Percentiles rank a stretch among this genome's conserved stretches.
These are phyloP conservation scores for Drosophila gunungcola DNA, from an alignment of 1,140 invertebrate genomes.

Conservation along the genomic window DNA sequence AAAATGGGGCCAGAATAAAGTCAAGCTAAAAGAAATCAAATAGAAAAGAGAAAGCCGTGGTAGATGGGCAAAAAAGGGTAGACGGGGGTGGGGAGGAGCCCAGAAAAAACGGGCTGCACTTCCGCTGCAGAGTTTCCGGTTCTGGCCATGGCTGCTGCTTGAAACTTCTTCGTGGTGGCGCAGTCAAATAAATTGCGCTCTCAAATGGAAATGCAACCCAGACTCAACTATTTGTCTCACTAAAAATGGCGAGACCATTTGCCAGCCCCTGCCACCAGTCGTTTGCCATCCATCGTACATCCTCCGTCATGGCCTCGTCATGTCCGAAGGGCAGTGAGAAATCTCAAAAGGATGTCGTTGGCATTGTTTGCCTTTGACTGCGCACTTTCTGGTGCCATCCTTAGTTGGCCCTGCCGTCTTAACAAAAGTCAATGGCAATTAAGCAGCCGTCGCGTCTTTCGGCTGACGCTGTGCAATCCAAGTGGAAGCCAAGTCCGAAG, in stretches of 20 bases:
- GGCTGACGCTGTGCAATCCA: constrained; percentile 55
- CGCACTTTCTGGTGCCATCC: constrained; percentile 63
- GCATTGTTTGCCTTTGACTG: constrained; percentile 70
- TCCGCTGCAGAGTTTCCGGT: constrained; percentile 73
- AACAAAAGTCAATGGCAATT: constrained; percentile 77
- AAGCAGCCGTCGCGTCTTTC: constrained; percentile 55
- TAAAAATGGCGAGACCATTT: constrained; percentile 74
- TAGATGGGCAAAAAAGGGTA: constrained; percentile 1
- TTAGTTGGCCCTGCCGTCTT: constrained; percentile 47
- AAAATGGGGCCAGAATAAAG: constrained; percentile 62
- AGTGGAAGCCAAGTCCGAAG: constrained; percentile 27
- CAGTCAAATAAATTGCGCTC: constrained; percentile 76
- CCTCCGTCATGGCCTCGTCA: constrained; percentile 62
- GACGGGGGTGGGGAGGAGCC: not conserved
- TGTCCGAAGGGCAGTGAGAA: constrained; percentile 65
- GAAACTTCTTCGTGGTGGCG: constrained; percentile 68
- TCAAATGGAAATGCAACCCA: constrained; percentile 73
- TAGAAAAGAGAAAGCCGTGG: constrained; percentile 31
- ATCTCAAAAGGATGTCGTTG: constrained; percentile 71
- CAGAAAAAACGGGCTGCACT: constrained; percentile 63
- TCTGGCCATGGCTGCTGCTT: constrained; percentile 44
- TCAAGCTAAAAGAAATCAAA: constrained; percentile 57
- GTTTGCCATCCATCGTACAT: constrained; percentile 15
- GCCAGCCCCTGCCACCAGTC: constrained; percentile 34
- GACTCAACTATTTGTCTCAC: constrained; percentile 67